Base-by-base conservation (phyloP, 2,888 invertebrate genomes). In the Agelastica alni region DNA sequence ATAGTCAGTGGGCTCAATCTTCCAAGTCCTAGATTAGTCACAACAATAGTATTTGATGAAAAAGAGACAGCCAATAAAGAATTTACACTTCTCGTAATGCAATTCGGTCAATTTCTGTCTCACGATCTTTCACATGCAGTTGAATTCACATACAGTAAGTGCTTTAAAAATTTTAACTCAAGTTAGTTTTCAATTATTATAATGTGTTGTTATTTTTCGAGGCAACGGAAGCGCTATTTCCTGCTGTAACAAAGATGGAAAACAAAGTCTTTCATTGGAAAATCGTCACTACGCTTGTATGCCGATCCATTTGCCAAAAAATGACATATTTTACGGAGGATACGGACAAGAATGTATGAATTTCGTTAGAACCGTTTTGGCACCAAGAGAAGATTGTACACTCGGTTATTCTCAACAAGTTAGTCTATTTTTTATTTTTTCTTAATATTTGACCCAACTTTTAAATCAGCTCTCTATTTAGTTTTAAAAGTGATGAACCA, bases 71-170 rank as follows among this genome's bases (percentile, higher is more conserved):
- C 83, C 9, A 88, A 89, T 71, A 63, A 72, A 0, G 80, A 81
- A 0, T 81, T 81, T 65, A 89, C 88, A 44, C 74, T 89, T 37
- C 78, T 90, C 68, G 77, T 89, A 49, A 88, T 88, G 87, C 88
- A 90, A 73, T 91, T 89, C 75, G 87, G 89, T 0, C 90, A 92
- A 70, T 89, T 91, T 65, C 72, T 92, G 6, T 83, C 87, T 0
- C 89, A 92, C 58, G 93, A 93, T 60, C 73, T 89, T 13, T 83
- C 87, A 0, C 84, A 89, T 49, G 87, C 88, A 0, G 83, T 89
- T 1, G 82, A 86, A 32, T 83, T 85, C 26, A 85, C 83, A 58
- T 83, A 84, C 70, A 81, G 89, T 88, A 77, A 61, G 64, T 57
- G 16, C 20, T 39, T 12, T 32, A 1, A 16, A 9, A 16, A 18